A percentile compares a stretch with the other conserved stretches of the same genome.
Conservation (phyloP, 1,140 invertebrate genomes). For the Drosophila auraria region DNA sequence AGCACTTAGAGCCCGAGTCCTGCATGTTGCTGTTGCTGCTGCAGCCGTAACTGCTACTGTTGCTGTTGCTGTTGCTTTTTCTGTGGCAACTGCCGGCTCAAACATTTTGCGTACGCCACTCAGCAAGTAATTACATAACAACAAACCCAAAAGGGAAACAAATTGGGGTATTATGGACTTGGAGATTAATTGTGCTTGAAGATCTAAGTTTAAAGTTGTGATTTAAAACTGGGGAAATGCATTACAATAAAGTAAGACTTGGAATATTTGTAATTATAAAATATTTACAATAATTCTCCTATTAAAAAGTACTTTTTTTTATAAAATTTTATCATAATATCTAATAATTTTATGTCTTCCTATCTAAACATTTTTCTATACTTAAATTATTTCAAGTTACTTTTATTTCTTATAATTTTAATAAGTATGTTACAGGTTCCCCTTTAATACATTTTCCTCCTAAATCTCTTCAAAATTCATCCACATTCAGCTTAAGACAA, state of each 20-base stretch:
- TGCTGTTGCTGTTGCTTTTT: slow-evolving; percentile 41
- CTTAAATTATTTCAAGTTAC: no score
- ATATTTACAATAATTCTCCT: no score
- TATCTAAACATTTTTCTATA: background rate
- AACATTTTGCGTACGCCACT: slow-evolving; percentile 75
- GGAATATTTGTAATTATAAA: no score
- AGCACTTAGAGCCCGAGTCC: slow-evolving; percentile 64
- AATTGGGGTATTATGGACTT: background rate
- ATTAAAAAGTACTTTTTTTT: no score
- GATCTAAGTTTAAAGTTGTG: no score
- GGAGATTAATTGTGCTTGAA: background rate
- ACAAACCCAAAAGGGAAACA: slow-evolving; percentile 36
- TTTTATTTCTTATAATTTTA: background rate
- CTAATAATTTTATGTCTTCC: background rate
- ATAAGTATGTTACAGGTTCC: no score
- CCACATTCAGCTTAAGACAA: background rate
- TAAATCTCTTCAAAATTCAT: background rate
- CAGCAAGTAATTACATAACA: slow-evolving; percentile 78
- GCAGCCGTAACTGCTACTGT: background rate
- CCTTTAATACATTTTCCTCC: background rate
- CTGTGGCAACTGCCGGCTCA: slow-evolving; percentile 63
- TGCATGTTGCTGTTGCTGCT: slow-evolving; percentile 22
- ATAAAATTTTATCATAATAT: no score
- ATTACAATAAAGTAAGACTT: background rate
- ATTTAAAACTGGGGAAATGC: no score